Conservation (phyloP, 2,888 invertebrate genomes). For the Aelia acuminata region DNA sequence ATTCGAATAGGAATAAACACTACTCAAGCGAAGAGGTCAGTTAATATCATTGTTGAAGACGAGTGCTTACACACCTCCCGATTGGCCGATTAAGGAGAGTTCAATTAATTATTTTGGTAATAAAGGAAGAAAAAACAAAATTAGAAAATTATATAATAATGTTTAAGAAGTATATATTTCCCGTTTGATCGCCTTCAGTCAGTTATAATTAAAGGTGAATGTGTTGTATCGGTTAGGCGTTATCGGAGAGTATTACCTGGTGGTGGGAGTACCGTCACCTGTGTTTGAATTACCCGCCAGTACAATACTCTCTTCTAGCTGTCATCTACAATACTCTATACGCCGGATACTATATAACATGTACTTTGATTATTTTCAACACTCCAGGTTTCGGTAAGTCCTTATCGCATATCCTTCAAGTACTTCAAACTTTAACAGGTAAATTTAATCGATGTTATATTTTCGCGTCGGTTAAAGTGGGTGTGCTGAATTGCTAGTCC, state of each 20-base stretch:
- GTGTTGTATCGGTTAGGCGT: neutral
- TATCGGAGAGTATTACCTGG: neutral
- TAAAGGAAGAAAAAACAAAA: neutral
- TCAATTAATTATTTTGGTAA: neutral
- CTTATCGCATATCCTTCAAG: too few relatives aligned
- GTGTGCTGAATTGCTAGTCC: too few relatives aligned
- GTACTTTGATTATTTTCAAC: slow-evolving; percentile 31
- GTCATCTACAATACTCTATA: too few relatives aligned
- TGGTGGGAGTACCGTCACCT: neutral
- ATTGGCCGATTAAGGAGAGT: neutral
- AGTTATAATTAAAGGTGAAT: neutral
- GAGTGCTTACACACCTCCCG: neutral
- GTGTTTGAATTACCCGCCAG: neutral
- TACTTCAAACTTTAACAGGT: too few relatives aligned
- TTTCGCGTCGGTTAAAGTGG: too few relatives aligned
- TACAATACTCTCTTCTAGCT: neutral
- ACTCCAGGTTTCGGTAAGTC: slow-evolving; percentile 41
- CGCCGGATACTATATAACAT: neutral
- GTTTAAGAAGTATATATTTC: neutral
- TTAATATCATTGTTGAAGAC: neutral
- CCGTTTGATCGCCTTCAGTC: neutral
- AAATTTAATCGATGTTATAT: too few relatives aligned
- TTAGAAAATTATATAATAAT: neutral
- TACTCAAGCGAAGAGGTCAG: neutral
- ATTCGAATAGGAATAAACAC: neutral